phyloP scores from a whole-genome alignment of 2,797 vertebrate genomes.

The Pampus argenteus region DNA sequence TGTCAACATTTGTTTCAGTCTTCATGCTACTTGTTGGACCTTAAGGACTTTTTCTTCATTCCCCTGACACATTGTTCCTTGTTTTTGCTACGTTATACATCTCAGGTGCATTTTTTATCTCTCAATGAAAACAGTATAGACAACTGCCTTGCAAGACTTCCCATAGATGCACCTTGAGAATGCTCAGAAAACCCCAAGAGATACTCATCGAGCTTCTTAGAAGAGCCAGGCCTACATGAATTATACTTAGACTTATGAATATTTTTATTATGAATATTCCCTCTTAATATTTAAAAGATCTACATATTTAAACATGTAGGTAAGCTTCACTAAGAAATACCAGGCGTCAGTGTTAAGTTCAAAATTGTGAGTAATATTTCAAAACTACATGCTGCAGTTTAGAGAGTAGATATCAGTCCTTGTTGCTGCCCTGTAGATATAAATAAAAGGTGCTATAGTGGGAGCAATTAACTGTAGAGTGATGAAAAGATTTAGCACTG shows the following conservation, averaged over 20 bases:
- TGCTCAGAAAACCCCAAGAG: background rate
- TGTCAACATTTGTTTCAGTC: background rate
- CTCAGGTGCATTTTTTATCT: background rate
- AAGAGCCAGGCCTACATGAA: background rate
- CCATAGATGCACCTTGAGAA: background rate
- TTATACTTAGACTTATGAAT: background rate
- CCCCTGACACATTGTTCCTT: background rate
- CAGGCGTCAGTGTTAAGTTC: background rate
- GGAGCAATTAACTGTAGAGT: conserved; percentile 36
- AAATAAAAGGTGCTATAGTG: conserved; percentile 12
- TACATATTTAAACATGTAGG: background rate
- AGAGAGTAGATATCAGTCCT: background rate
- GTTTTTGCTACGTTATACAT: background rate
- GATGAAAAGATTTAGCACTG: conserved; percentile 22
- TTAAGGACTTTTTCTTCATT: background rate
- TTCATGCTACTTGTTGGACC: background rate
- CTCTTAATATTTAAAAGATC: background rate
- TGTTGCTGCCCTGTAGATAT: background rate
- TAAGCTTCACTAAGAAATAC: background rate
- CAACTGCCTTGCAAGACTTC: background rate
- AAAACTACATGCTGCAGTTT: background rate
- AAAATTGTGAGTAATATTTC: background rate
- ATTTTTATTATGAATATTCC: background rate
- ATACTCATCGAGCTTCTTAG: background rate
- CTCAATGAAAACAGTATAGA: background rate